Conservation (phyloP, 2,797 vertebrate species). For the Cyprinodon diabolis region DNA sequence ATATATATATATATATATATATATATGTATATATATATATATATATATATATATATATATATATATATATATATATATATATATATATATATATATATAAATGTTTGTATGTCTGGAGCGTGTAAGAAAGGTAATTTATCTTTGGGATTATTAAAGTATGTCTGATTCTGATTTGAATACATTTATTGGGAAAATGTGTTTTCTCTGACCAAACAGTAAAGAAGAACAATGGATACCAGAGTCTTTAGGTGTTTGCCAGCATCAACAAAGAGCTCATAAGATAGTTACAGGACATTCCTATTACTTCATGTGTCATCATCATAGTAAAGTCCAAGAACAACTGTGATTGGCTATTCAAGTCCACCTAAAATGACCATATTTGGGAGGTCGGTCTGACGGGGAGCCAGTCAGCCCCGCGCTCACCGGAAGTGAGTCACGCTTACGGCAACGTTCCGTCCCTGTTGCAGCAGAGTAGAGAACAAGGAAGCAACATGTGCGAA, state of each 20-base stretch:
- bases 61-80: too few species aligned
- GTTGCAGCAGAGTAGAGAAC: constrained; percentile 50
- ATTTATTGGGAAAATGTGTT: background rate
- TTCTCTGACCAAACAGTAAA: background rate
- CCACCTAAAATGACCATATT: constrained; percentile 64
- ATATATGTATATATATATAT: too few species aligned
- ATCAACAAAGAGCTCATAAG: background rate
- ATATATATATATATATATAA: too few species aligned
- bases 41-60: too few species aligned
- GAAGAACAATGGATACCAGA: background rate
- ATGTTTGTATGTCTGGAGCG: too few species aligned
- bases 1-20: too few species aligned
- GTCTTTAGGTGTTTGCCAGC: background rate
- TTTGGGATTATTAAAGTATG: too few species aligned
- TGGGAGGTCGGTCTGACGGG: constrained; percentile 39
- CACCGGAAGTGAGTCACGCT: constrained; percentile 83
- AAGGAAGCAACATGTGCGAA: constrained; percentile 77
- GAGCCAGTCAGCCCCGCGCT: constrained; percentile 38
- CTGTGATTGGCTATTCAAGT: background rate
- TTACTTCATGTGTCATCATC: constrained; percentile 22
- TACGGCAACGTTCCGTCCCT: constrained; percentile 70
- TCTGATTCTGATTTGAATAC: background rate
- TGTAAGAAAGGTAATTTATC: too few species aligned
- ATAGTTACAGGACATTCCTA: background rate
- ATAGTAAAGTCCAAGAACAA: background rate